These are phyloP conservation scores for Automeris io DNA, from an alignment of 2,888 invertebrate genomes.

Conservation along the genomic window DNA sequence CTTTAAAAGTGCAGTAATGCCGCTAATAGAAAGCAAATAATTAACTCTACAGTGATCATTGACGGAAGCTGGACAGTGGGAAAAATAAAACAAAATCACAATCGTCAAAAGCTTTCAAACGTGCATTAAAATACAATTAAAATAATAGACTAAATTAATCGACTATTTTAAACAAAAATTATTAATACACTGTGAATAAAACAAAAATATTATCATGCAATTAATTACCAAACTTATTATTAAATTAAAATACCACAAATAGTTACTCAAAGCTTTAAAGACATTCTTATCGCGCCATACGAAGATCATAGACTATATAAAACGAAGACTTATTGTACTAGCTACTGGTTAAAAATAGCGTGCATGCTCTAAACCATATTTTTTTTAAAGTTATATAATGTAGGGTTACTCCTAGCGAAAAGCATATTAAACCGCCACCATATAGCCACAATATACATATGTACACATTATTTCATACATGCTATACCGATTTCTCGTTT, in stretches of 20 bases:
- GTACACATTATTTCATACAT: slow-evolving; percentile 62
- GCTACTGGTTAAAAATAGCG: no score
- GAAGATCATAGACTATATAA: no score
- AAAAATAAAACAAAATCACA: slow-evolving; percentile 75
- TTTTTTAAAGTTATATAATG: no score
- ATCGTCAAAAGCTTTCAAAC: slow-evolving; percentile 77
- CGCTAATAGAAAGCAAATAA: slow-evolving; percentile 39
- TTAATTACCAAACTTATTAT: no score
- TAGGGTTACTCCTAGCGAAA: slow-evolving; percentile 8
- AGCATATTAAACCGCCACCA: slow-evolving; percentile 47
- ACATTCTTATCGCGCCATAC: no score
- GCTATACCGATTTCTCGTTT: slow-evolving; percentile 34
- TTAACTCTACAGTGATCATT: slow-evolving; percentile 35
- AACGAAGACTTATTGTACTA: no score
- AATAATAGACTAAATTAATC: slow-evolving; percentile 18
- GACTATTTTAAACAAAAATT: no score
- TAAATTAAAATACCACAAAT: no score
- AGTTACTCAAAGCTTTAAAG: no score
- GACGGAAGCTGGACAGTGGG: slow-evolving; percentile 35
- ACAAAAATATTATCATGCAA: no score
- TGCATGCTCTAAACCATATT: no score
- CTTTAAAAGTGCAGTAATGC: slow-evolving; percentile 38
- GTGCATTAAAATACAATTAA: slow-evolving; percentile 40
- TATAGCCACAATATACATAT: slow-evolving; percentile 17
- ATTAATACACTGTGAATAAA: no score